Evolutionary conservation across 2,888 invertebrate genomes (phyloP).

Genomic region (Cecidostiba fungosa): DNA sequence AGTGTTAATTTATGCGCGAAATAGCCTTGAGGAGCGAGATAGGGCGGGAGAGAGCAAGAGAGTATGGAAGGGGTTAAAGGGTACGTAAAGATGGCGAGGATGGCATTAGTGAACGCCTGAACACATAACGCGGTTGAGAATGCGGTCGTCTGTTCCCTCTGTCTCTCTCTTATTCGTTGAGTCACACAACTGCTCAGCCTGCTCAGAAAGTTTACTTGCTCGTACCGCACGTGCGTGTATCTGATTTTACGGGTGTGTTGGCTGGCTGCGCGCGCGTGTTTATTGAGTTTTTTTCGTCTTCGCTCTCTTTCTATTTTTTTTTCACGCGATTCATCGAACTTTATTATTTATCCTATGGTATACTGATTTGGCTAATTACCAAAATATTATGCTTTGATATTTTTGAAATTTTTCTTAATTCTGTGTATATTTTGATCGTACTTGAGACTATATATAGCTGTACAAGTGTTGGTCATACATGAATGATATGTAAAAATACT

Average conservation of each 20-base stretch:
- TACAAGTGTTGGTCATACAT: no score
- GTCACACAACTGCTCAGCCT: background rate
- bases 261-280: background rate
- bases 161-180: constrained; percentile 23
- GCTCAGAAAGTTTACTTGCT: background rate
- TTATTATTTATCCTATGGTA: no score
- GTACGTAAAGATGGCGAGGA: background rate
- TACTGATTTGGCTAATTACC: no score
- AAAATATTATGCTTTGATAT: no score
- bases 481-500: no score
- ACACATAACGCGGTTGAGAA: constrained; percentile 61
- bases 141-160: constrained; percentile 54
- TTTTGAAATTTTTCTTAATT: no score
- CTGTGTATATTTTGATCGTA: no score
- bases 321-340: no score
- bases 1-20: constrained; percentile 72
- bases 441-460: no score
- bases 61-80: constrained; percentile 31
- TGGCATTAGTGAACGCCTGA: constrained; percentile 56
- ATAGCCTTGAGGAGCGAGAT: constrained; percentile 67
- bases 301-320: no score
- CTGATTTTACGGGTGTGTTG: background rate
- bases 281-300: no score
- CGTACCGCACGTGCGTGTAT: background rate
- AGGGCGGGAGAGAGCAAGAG: constrained; percentile 13